Conservation (phyloP, 2,113 vertebrate species). For the Myanophis thanlyinensis region DNA sequence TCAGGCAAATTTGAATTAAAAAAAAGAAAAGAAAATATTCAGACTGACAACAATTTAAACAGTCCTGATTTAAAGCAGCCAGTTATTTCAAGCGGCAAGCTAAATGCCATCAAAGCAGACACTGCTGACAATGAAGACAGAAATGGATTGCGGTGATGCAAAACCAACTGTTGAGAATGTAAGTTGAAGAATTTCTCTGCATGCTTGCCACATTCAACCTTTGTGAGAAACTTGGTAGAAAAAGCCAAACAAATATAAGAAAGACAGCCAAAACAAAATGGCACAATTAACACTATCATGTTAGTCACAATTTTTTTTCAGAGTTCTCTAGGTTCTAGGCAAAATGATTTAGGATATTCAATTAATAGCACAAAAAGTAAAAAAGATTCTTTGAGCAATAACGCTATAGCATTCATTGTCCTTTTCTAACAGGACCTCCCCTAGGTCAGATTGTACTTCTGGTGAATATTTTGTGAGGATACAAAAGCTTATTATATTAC, state of each 20-base stretch:
- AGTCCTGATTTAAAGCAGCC: constrained; percentile 76
- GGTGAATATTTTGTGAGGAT: neutral
- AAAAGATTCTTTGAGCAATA: neutral
- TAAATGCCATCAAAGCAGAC: constrained; percentile 69
- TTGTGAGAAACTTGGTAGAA: constrained; percentile 17
- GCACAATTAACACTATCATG: constrained; percentile 47
- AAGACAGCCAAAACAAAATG: constrained; percentile 62
- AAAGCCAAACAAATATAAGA: constrained; percentile 52
- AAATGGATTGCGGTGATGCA: constrained; percentile 59
- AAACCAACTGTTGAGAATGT: constrained; percentile 56
- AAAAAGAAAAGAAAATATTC: constrained; percentile 76
- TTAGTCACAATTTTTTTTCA: neutral
- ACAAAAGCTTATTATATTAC: accelerated
- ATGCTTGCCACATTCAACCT: constrained; percentile 66
- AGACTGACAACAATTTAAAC: constrained; percentile 86
- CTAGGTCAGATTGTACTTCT: neutral
- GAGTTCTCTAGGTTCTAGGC: neutral
- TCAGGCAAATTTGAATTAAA: constrained; percentile 86
- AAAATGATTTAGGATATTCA: neutral
- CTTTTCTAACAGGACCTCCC: neutral
- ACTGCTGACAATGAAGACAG: constrained; percentile 69
- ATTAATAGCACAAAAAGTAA: neutral
- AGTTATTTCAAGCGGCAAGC: constrained; percentile 70
- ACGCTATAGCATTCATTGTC: neutral
- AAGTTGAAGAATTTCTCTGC: constrained; percentile 67